These are phyloP conservation scores for Propithecus coquereli DNA, from an alignment of 2,113 vertebrate genomes.

Conservation along the genomic window DNA sequence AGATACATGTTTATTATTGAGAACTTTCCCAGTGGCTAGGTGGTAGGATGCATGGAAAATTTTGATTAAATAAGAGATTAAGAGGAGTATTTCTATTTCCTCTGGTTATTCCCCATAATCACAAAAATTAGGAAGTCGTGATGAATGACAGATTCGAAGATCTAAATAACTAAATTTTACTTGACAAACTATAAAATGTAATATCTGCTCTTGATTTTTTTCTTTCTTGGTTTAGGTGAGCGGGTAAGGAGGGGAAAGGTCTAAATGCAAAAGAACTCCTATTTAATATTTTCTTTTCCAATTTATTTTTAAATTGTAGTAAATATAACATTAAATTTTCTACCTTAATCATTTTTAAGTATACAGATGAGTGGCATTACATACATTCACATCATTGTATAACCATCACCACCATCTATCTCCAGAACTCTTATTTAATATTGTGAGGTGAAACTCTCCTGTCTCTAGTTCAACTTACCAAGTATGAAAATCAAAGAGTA, in stretches of 20 bases:
- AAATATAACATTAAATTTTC: not conserved
- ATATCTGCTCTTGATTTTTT: not conserved
- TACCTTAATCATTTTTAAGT: not conserved
- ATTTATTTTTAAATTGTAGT: not conserved
- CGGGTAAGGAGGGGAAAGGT: not conserved
- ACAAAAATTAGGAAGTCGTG: not conserved
- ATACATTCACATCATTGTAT: not conserved
- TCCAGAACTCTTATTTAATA: not conserved
- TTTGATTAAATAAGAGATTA: not conserved
- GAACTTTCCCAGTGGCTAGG: not conserved
- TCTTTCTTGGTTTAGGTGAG: not conserved
- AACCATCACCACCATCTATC: not conserved
- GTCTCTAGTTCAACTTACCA: not conserved
- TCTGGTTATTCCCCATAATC: not conserved
- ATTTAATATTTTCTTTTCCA: not conserved
- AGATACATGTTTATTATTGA: not conserved
- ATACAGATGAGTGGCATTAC: not conserved
- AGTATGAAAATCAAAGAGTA: not conserved
- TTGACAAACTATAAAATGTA: constrained; percentile 31
- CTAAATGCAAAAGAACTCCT: constrained; percentile 1
- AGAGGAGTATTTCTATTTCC: not conserved
- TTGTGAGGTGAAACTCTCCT: not conserved
- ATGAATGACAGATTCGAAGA: not conserved
- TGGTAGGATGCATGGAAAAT: not conserved
- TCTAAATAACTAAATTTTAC: constrained; percentile 36